These are phyloP conservation scores for Sebastes schlegelii DNA, from an alignment of 2,113 vertebrate genomes.

Conservation along the genomic window DNA sequence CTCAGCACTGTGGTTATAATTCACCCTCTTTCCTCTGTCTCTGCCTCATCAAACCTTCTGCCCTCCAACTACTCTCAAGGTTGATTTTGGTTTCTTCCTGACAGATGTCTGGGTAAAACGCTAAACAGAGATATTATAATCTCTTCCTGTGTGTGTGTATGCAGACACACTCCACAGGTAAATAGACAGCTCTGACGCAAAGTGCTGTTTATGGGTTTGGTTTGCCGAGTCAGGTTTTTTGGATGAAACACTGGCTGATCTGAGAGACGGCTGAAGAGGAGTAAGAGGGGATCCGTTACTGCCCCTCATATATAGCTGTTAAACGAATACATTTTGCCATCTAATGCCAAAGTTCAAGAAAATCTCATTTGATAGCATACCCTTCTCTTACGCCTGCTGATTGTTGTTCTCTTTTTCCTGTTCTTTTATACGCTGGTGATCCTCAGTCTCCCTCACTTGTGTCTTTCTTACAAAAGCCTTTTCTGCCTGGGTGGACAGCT, in stretches of 20 bases:
- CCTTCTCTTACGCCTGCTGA: not conserved
- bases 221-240: constrained; percentile 58
- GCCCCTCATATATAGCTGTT: not conserved
- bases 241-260: constrained; percentile 43
- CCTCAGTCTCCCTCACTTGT: constrained; percentile 9
- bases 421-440: constrained; percentile 6
- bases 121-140: constrained; percentile 43
- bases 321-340: not conserved
- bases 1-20: constrained; percentile 57
- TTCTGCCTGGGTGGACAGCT: constrained; percentile 69
- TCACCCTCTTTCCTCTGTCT: constrained; percentile 27
- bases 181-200: constrained; percentile 42
- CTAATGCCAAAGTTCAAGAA: constrained; percentile 10
- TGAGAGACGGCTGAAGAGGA: constrained; percentile 33
- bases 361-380: not conserved
- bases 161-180: constrained; percentile 28
- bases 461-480: constrained; percentile 42
- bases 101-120: constrained; percentile 46
- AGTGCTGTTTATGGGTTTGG: constrained; percentile 21
- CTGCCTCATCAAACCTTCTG: constrained; percentile 41
- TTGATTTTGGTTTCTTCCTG: constrained; percentile 43
- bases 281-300: constrained; percentile 23
- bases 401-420: not conserved
- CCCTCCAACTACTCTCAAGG: constrained; percentile 57
- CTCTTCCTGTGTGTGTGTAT: constrained; percentile 2